Evolutionary conservation across 2,888 invertebrate species (phyloP).

Genomic region (Alsophila aescularia): DNA sequence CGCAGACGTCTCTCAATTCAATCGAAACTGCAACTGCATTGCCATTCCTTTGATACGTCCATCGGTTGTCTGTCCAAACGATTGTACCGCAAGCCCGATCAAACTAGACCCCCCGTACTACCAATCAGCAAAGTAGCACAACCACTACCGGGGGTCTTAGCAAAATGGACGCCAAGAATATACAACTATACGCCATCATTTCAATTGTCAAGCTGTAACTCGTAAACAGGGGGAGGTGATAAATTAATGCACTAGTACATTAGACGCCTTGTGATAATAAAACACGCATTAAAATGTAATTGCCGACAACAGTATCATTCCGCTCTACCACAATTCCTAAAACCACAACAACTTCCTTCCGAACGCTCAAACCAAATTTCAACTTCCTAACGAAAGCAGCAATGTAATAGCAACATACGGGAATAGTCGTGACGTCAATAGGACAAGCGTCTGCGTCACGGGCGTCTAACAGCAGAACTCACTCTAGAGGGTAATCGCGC

Average conservation of each 20-base stretch:
- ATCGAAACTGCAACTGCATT: constrained; percentile 81
- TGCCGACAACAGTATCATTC: constrained; percentile 63
- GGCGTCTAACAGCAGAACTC: constrained; percentile 82
- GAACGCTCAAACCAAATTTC: neutral
- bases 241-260: constrained; percentile 82
- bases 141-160: constrained; percentile 50
- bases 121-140: constrained; percentile 42
- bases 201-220: constrained; percentile 79
- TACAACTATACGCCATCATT: constrained; percentile 70
- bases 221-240: constrained; percentile 80
- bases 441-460: constrained; percentile 60
- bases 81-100: constrained; percentile 68
- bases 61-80: constrained; percentile 82
- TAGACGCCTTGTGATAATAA: constrained; percentile 80
- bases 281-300: constrained; percentile 82
- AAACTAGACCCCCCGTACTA: constrained; percentile 54
- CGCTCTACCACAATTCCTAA: constrained; percentile 16
- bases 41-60: constrained; percentile 82
- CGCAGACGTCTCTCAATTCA: constrained; percentile 80
- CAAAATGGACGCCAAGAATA: constrained; percentile 60
- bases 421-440: constrained; percentile 42
- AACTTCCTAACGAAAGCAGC: constrained; percentile 40
- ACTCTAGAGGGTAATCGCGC: constrained; percentile 84
- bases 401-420: constrained; percentile 51
- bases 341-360: constrained; percentile 47